Base-by-base conservation (phyloP, 1,140 invertebrate genomes). In the Belonocnema kinseyi region DNA sequence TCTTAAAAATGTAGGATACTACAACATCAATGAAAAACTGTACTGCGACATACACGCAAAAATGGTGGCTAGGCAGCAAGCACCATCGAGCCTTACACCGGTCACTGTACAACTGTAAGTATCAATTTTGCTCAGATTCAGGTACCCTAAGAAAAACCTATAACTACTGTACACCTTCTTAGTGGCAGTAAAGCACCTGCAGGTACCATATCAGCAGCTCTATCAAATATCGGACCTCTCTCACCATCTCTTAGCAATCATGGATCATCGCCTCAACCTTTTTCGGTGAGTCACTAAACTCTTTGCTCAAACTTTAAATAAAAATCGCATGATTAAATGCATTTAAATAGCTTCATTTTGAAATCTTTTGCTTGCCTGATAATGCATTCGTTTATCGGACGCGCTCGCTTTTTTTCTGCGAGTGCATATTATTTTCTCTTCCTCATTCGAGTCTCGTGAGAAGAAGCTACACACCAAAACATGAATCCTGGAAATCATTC, bases 21-120 rank as follows among this genome's bases (percentile, higher is more conserved):
- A 98, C 93, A 98, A 97, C 89, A 95, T 98, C 87, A 98, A 98
- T 90, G 97, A 97, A 86, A 98, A 98, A 92, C 92, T 99, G 73
- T 99, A 99, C 90, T 99, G 98, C 92, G 98, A 99, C 89, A 95
- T 98, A 82, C 97, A 99, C 88, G 98, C 97, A 53, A 97, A 97
- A 91, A 93, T 97, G 85, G 96, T 97, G 10, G 97, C 97, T 26
- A 94, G 95, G 85, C 94, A 96, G 88, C 95, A 96, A 88, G 95
- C 96, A 76, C 95, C 96, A 53, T 92, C 94, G 77, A 92, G 92
- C 80, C 89, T 96, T 81, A 93, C 95, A 77, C 96, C 96, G n/a
- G 92, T 97, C 76, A 96, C 96, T 75, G 92, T 97, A 74, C 93
- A 95, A 84, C 95, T 95, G 96, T 97, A 93, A 95, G 95, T 95